A percentile compares a stretch with the other conserved stretches of the same genome.
These are phyloP conservation scores for Chymomyza amoena DNA, from an alignment of 2,888 invertebrate species.

Conservation along the genomic window DNA sequence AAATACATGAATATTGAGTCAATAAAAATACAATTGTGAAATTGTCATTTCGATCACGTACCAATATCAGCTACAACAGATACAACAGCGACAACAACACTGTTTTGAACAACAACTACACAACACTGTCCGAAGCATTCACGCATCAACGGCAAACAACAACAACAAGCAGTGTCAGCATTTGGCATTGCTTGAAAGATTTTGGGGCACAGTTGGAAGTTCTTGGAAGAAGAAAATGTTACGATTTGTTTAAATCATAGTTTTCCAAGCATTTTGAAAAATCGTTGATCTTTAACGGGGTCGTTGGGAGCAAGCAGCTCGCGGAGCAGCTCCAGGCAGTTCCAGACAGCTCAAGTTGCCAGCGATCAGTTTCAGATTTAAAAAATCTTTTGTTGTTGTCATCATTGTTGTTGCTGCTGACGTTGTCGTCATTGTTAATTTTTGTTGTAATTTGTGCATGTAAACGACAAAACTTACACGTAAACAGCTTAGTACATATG, in stretches of 20 bases:
- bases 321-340: background rate
- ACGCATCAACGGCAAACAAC: conserved; percentile 6
- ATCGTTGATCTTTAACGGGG: conserved; percentile 29
- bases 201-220: background rate
- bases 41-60: conserved; percentile 73
- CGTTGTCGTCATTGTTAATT: conserved; percentile 23
- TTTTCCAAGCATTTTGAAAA: conserved; percentile 19
- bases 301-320: background rate
- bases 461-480: conserved; percentile 12
- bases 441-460: conserved; percentile 19
- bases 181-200: background rate
- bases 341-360: background rate
- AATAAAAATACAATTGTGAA: conserved; percentile 69
- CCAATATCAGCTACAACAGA: conserved; percentile 30
- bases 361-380: background rate
- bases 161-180: background rate
- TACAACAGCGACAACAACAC: conserved; percentile 33
- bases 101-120: conserved; percentile 8
- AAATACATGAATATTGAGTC: conserved; percentile 40
- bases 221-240: conserved; percentile 2
- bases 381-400: conserved; percentile 17
- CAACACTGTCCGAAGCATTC: background rate
- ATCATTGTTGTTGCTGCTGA: conserved; percentile 12
- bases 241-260: background rate
- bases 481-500: background rate